Base-by-base conservation (phyloP, 2,888 invertebrate species). In the Arrhopalites spinosus region DNA sequence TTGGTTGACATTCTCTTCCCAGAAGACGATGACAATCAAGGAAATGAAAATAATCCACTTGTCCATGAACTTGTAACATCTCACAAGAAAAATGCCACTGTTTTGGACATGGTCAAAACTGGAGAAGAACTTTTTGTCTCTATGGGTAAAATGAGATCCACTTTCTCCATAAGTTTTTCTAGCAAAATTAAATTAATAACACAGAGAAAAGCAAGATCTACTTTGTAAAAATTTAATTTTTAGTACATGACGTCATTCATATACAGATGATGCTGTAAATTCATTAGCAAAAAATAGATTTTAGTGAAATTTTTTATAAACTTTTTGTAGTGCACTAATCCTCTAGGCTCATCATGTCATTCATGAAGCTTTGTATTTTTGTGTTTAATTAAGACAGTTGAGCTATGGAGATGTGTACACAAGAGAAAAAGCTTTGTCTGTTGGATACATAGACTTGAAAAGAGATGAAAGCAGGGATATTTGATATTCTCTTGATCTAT, bases 121-220 rank as follows among this genome's bases (percentile, higher is more conserved):
- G 89, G 90, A 0, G 91, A 92, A 85, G 90, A 91, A 83, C 91
- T 90, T 83, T 92, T 90, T 84, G 86, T 87, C 1, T 91, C 91
- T 0, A 85, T 92, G 66, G 90, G 90, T 1, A 83, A 91, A 67
- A 11, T 53, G 50, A 50, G 45, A 45, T 68, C 47, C 17, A 17
- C 25, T 56, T 23, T 59, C 66, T 45, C 23, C n/a, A 50, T n/a
- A n/a, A n/a, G n/a, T n/a, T n/a, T n/a, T 53, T 20, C 7, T 20
- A 5, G 17, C 17, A 53, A 53, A 53, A 8, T 53, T 17, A 53
- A 20, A 13, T 2, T 25, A 20, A 8, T 59, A 59, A 3, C 59
- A 23, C 23, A 8, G 17, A 20, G 53, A 53, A 53, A 20, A 8
- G 53, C 53, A 8, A 5, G 17, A 20, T 53, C 8, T 17, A 8